Evolutionary conservation across 2,797 vertebrate species (phyloP), one percentile per base, ranked within the genome.

Genomic region (Paratrypauchen microcephalus): DNA sequence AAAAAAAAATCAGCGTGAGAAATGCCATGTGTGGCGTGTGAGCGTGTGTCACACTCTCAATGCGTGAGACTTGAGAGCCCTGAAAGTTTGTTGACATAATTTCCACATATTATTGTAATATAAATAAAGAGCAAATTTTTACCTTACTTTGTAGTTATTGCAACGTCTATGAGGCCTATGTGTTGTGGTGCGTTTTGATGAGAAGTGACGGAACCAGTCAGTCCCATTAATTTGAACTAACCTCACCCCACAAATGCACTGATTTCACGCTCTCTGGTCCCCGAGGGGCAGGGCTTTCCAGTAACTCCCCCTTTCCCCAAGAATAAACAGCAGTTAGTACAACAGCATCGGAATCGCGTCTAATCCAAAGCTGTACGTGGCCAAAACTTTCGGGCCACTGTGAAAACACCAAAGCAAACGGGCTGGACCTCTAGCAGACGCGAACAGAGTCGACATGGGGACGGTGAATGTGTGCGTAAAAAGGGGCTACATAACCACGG

Each of bases 401-500:
- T 4, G 26, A 16, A 13, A 52, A 50, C 7, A 30, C 32, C 47
- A 52, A 50, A 26, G 11, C 47, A 21, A 13, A 30, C 6, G 28
- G 18, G 9, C 56, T 30, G 56, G 26, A 12, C 7, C 18, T 0
- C 3, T 1, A 1, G 41, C 41, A 6, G 32, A 1, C 4, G 6
- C 13, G 15, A 41, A 4, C 11, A 4, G n/a, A 18, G 32, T 4
- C 12, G 71, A 55, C 5, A 90, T 90, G 87, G 85, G 76, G 56
- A 82, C 60, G 75, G 84, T 83, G 18, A 80, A 84, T 68, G 55
- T 66, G 1, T 87, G 75, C 26, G 11, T 90, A 77, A 86, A 78
- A 28, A 9, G 82, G 50, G 75, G 62, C 60, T 90, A 30, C n/a
- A 19, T 78, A 0, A 13, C 57, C 7, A 58, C 77, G 41, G n/a